Evolutionary conservation across 2,888 invertebrate species (phyloP).

Genomic region (Panzeria rudis): DNA sequence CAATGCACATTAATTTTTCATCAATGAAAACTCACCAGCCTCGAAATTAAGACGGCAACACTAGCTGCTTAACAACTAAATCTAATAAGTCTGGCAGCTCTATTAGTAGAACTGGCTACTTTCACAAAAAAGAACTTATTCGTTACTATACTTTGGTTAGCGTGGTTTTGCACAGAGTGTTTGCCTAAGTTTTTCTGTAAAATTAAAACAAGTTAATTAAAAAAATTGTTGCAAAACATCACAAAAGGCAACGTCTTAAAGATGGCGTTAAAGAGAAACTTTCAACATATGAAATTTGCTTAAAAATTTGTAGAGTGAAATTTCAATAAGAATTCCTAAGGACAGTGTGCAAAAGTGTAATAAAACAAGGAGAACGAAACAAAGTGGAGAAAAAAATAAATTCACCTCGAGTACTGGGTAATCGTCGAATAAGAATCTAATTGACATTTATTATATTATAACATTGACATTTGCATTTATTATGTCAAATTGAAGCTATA

Average conservation of each 20-base stretch:
- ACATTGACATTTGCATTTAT: constrained; percentile 68
- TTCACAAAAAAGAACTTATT: constrained; percentile 29
- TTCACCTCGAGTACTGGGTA: constrained; percentile 61
- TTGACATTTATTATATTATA: constrained; percentile 66
- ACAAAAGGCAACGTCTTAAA: constrained; percentile 17
- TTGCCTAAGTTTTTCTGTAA: constrained; percentile 35
- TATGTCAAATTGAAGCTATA: constrained; percentile 60
- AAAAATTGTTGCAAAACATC: constrained; percentile 34
- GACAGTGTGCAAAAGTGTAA: constrained; percentile 65
- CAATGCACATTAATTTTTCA: no score
- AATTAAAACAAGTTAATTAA: constrained; percentile 38
- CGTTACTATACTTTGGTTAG: constrained; percentile 67
- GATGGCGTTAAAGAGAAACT: constrained; percentile 59
- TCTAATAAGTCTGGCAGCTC: neutral
- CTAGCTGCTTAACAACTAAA: neutral
- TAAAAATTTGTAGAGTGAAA: constrained; percentile 39
- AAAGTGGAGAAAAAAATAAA: constrained; percentile 38
- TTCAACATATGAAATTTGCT: constrained; percentile 42
- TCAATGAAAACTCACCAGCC: no score
- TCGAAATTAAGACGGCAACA: neutral
- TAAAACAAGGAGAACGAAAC: constrained; percentile 27
- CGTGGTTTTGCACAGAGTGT: constrained; percentile 57
- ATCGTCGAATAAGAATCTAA: constrained; percentile 38
- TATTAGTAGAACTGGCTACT: constrained; percentile 46
- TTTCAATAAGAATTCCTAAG: constrained; percentile 37